Base-by-base conservation (phyloP, 2,797 vertebrate species). In the Simalia tracyae region DNA sequence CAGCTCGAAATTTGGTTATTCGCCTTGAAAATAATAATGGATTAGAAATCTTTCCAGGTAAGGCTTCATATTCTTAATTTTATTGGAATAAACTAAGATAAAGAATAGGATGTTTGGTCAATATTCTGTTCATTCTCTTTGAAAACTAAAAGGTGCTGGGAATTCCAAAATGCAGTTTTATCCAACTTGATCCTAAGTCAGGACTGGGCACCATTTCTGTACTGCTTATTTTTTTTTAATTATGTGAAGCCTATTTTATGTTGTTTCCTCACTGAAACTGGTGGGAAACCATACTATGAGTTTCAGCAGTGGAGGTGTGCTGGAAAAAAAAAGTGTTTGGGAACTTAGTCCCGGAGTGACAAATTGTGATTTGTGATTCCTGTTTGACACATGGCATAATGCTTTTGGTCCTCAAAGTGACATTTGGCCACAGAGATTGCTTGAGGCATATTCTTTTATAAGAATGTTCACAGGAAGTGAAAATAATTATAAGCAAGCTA, bases 31-130 rank as follows among this genome's bases (percentile, higher is more conserved):
- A 95, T 85, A 99, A 98, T 95, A 97, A 95, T 86, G 97, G 98
- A 5, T 97, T 99, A 0, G 89, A 96, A 92, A 96, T 99, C 92
- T 99, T 98, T 95, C 98, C 98, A 98, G 99, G 98, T 99, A 97
- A 94, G 95, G 89, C 90, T 93, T 95, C 89, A 8, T 89, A 31
- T 76, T 50, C 14, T 14, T 17, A 63, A 87, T 64, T 9, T 86
- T 64, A n/a, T 66, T 36, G 26, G 10, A 24, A 2, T 84, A 24
- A 93, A 61, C 3, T 56, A 54, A 84, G n/a, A 14, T 50, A 24
- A 81, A 54, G 10, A 89, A 14, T 8, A 59, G 54, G 2, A 4
- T 85, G 12, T 57, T 50, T 66, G 56, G 57, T 56, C 31, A 66
- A 22, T 46, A 85, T 46, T 89, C 31, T 5, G 15, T 10, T 54